Evolutionary conservation across 2,113 vertebrate genomes (phyloP).

Genomic region (Anguilla rostrata): DNA sequence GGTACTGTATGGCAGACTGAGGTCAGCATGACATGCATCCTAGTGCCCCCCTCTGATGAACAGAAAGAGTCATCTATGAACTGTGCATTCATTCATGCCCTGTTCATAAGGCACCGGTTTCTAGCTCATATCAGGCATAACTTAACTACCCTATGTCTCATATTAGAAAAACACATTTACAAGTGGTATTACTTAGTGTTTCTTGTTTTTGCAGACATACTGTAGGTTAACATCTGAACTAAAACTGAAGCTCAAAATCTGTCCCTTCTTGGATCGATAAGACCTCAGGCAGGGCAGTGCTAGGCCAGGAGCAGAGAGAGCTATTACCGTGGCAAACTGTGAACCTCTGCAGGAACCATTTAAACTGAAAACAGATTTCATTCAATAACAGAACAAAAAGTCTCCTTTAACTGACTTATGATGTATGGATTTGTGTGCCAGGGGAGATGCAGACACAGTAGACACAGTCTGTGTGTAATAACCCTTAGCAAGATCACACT

Average conservation of each 20-base stretch:
- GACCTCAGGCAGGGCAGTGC: background rate
- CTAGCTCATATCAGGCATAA: too few species aligned
- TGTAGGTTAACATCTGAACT: too few species aligned
- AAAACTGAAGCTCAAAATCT: background rate
- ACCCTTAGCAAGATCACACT: slow-evolving; percentile 28
- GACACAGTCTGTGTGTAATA: slow-evolving; percentile 27
- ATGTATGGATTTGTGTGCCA: background rate
- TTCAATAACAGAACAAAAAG: slow-evolving; percentile 9
- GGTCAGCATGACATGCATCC: background rate
- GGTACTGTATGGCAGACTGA: background rate
- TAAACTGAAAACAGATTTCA: slow-evolving; percentile 6
- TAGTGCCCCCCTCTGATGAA: background rate
- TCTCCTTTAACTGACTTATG: background rate
- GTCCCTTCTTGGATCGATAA: slow-evolving; percentile 15
- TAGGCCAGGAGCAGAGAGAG: slow-evolving; percentile 12
- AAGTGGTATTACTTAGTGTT: background rate
- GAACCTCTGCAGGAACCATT: background rate
- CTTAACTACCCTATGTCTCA: background rate
- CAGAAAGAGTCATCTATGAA: background rate
- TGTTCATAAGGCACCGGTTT: too few species aligned
- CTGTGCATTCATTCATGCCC: background rate
- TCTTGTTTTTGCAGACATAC: background rate
- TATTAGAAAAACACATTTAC: background rate
- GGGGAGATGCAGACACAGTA: slow-evolving; percentile 2
- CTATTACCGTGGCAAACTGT: background rate